phyloP scores from a whole-genome alignment of 2,888 invertebrate species.

The Venusia cambrica region DNA sequence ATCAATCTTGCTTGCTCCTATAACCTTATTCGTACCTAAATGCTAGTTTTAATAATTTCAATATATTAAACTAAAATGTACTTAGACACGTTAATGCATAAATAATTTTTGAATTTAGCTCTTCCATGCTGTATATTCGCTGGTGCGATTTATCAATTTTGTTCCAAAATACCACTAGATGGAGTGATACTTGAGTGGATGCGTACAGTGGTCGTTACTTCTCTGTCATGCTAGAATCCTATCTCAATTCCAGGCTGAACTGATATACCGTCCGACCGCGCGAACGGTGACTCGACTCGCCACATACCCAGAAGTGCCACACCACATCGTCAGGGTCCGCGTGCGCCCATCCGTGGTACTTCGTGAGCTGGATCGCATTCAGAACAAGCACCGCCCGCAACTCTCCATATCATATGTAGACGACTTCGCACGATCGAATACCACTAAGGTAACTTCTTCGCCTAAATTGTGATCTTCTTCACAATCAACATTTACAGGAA shows the following conservation, averaged over 20 bases:
- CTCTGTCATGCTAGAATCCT: not conserved
- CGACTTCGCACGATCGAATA: constrained; percentile 89
- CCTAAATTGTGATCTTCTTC: too few relatives aligned
- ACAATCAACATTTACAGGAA: too few relatives aligned
- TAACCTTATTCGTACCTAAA: too few relatives aligned
- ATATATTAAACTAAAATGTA: too few relatives aligned
- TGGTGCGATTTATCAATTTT: too few relatives aligned
- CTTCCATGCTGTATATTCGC: too few relatives aligned
- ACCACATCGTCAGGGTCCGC: constrained; percentile 79
- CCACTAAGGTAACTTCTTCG: constrained; percentile 82
- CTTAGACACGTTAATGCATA: too few relatives aligned
- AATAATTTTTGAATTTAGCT: too few relatives aligned
- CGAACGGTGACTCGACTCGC: constrained; percentile 81
- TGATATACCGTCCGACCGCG: constrained; percentile 70
- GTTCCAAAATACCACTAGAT: too few relatives aligned
- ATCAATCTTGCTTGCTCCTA: constrained; percentile 17
- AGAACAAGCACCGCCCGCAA: constrained; percentile 82
- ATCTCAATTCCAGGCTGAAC: constrained; percentile 58
- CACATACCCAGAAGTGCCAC: constrained; percentile 80
- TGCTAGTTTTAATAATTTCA: too few relatives aligned
- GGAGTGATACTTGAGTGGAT: too few relatives aligned
- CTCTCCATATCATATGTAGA: constrained; percentile 84
- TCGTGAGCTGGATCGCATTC: constrained; percentile 85
- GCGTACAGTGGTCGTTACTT: too few relatives aligned
- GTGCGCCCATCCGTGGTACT: constrained; percentile 85